Percentiles rank a stretch among this genome's conserved stretches.
phyloP scores from a whole-genome alignment of 2,888 invertebrate species.

The Acleris cristana region DNA sequence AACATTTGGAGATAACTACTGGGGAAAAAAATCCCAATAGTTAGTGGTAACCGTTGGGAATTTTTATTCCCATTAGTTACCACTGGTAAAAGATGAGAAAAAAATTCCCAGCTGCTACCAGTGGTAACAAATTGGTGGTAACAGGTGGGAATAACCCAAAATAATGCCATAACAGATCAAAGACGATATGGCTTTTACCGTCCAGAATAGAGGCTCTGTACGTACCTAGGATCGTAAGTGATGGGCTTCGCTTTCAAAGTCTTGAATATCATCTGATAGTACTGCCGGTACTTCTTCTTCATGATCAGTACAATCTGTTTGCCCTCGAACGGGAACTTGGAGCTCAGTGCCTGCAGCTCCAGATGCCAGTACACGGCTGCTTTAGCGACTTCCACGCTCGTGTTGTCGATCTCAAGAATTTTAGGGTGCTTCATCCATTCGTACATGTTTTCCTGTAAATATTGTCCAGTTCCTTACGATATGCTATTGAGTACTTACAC shows the following conservation, averaged over 20 bases:
- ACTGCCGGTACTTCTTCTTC: conserved; percentile 78
- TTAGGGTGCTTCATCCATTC: conserved; percentile 79
- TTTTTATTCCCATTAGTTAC: too few species aligned
- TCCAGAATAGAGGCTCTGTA: not conserved
- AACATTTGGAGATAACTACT: too few species aligned
- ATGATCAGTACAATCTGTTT: conserved; percentile 77
- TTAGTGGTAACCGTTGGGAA: too few species aligned
- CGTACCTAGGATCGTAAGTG: conserved; percentile 76
- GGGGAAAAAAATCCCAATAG: too few species aligned
- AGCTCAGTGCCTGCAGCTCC: conserved; percentile 60
- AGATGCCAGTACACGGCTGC: conserved; percentile 76
- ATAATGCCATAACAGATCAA: too few species aligned
- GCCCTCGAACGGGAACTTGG: conserved; percentile 74
- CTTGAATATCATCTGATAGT: conserved; percentile 80
- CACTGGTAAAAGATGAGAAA: too few species aligned
- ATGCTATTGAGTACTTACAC: too few species aligned
- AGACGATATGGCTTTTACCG: too few species aligned
- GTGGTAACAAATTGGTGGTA: too few species aligned
- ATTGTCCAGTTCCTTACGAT: not conserved
- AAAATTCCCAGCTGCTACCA: too few species aligned
- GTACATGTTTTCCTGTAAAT: conserved; percentile 70
- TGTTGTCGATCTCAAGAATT: conserved; percentile 72
- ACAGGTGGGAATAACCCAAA: too few species aligned
- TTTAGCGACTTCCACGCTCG: conserved; percentile 74
- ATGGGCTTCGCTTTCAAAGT: conserved; percentile 74